Conservation (phyloP, 2,797 vertebrate genomes). For the Micrastur ruficollis region DNA sequence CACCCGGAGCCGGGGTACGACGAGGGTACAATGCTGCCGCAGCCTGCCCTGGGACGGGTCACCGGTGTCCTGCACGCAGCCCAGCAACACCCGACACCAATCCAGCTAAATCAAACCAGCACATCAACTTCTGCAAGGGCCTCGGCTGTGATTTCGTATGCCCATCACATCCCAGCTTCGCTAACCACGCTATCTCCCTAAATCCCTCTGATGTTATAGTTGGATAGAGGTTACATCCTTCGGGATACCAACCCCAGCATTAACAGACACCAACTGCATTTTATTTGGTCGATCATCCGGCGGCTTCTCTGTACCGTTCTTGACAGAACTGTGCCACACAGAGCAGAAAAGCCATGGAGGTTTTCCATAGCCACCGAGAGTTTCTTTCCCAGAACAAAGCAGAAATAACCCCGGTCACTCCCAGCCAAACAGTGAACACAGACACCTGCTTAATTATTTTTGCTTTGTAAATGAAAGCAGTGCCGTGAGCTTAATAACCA, state of each 20-base stretch:
- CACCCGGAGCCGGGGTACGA: fast-evolving
- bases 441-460: slow-evolving; percentile 67
- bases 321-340: slow-evolving; percentile 2
- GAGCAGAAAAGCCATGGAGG: not conserved
- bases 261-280: not conserved
- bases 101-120: not conserved
- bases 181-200: not conserved
- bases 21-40: not conserved
- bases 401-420: not conserved
- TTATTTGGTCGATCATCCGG: not conserved
- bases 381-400: not conserved
- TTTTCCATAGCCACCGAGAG: not conserved
- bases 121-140: fast-evolving
- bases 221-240: slow-evolving; percentile 16
- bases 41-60: fast-evolving
- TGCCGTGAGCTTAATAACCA: slow-evolving; percentile 58
- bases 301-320: not conserved
- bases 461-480: slow-evolving; percentile 43
- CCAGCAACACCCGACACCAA: fast-evolving
- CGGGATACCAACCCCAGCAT: not conserved
- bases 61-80: fast-evolving
- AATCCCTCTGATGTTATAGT: not conserved
- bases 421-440: not conserved
- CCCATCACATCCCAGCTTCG: not conserved
- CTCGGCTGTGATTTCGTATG: not conserved